Evolutionary conservation across 2,797 vertebrate genomes (phyloP).

Genomic region (Selene dorsalis): DNA sequence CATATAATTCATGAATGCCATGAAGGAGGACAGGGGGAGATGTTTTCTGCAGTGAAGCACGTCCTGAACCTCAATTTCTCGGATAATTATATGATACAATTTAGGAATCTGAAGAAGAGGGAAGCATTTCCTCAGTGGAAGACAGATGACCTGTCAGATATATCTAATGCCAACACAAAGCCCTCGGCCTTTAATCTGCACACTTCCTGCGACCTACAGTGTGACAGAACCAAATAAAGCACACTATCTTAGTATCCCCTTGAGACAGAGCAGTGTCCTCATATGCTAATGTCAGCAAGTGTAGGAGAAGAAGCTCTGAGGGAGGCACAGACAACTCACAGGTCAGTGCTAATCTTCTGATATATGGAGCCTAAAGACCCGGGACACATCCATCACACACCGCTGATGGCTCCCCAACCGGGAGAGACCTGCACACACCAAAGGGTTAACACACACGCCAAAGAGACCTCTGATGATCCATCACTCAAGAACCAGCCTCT

Average conservation of each 20-base stretch:
- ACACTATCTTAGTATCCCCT: constrained; percentile 78
- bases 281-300: constrained; percentile 80
- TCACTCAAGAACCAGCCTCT: constrained; percentile 78
- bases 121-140: constrained; percentile 60
- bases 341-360: constrained; percentile 87
- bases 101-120: constrained; percentile 71
- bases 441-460: constrained; percentile 79
- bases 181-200: constrained; percentile 75
- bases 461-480: constrained; percentile 81
- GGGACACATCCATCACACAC: constrained; percentile 82
- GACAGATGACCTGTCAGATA: constrained; percentile 78
- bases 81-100: constrained; percentile 74
- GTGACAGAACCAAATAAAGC: constrained; percentile 78
- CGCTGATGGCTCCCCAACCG: constrained; percentile 74
- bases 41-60: constrained; percentile 59
- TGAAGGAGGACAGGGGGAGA: constrained; percentile 42
- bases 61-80: constrained; percentile 68
- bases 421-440: constrained; percentile 72
- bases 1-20: constrained; percentile 70
- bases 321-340: constrained; percentile 80
- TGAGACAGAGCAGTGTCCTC: constrained; percentile 78
- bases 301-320: constrained; percentile 75
- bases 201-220: constrained; percentile 78
- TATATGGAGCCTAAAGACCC: constrained; percentile 83
- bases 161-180: constrained; percentile 75